Percentiles rank a stretch among this genome's conserved stretches.
phyloP scores from a whole-genome alignment of 2,113 vertebrate species.

The Vulpes lagopus region DNA sequence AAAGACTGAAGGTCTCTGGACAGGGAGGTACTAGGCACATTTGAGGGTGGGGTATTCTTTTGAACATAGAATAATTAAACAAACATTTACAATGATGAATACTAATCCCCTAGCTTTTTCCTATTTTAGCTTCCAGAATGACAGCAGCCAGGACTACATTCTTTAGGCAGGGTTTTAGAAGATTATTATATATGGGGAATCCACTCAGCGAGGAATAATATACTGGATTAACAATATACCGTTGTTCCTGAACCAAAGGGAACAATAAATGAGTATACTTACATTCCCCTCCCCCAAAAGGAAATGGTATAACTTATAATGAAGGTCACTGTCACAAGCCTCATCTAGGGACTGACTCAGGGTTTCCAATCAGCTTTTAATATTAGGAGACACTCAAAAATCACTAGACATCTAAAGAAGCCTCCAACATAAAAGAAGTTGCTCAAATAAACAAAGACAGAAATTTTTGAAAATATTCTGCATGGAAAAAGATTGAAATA shows the following conservation, averaged over 20 bases:
- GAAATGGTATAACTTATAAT: neutral
- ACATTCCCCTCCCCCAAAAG: neutral
- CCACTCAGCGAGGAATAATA: neutral
- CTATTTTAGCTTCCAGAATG: neutral
- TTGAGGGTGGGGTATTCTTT: neutral
- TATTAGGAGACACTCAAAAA: neutral
- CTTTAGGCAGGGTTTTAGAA: neutral
- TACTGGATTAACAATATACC: neutral
- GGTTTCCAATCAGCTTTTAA: neutral
- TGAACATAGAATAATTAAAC: neutral
- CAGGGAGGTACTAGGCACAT: neutral
- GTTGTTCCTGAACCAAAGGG: neutral
- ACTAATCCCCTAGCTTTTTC: neutral
- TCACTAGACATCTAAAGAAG: neutral
- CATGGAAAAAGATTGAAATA: neutral
- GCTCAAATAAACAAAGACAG: neutral
- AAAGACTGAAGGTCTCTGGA: neutral
- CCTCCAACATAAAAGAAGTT: neutral
- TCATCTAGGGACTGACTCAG: neutral
- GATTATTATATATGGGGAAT: neutral
- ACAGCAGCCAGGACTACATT: neutral
- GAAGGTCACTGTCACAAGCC: neutral
- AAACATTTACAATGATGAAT: neutral
- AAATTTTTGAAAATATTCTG: neutral
- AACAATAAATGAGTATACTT: neutral